Base-by-base conservation (phyloP, 2,888 invertebrate species). In the Heliconius hortense region DNA sequence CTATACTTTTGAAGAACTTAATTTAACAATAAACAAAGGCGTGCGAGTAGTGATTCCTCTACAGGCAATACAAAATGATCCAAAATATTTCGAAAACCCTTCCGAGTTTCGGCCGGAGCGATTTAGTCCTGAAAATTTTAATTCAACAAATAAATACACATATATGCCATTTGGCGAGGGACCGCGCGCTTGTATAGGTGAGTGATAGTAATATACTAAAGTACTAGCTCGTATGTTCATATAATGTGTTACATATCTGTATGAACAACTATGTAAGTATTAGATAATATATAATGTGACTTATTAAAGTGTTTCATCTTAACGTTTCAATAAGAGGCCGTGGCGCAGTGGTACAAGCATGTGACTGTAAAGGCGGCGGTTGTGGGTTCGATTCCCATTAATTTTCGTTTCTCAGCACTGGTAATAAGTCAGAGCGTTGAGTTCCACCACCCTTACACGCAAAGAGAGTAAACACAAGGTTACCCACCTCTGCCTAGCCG, bases 141-240 rank as follows among this genome's bases (percentile, higher is more conserved):
- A 83, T 60, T 76, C 80, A 18, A 79, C 76, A 0, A 84, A 86
- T 66, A 88, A 87, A 75, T 84, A 82, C 60, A 85, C 88, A 7
- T 90, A 90, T 79, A 77, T 91, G 76, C 91, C 91, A 0, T 91
- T 91, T 75, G 90, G 90, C 0, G 85, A 85, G 3, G 91, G 91
- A 24, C 90, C 90, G 2, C 86, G 91, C 1, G 84, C 88, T 31
- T 91, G 91, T 68, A 89, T 91, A 70, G 91, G 91, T 90, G 77
- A 85, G 82, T 35, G 35, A 10, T 8, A 35, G 35, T 10, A 10
- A 35, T 10, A 10, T 10, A 35, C 10, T 35, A 35, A 35, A 10
- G 1, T 35, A 35, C 35, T 35, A 8, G 35, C 35, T 35, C 35
- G 35, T 35, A 35, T 35, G 10, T 35, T 10, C 35, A 35, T 35